A percentile compares a stretch with the other conserved stretches of the same genome.
These are phyloP conservation scores for Conopomorpha cramerella DNA, from an alignment of 1,140 invertebrate species.

Conservation along the genomic window DNA sequence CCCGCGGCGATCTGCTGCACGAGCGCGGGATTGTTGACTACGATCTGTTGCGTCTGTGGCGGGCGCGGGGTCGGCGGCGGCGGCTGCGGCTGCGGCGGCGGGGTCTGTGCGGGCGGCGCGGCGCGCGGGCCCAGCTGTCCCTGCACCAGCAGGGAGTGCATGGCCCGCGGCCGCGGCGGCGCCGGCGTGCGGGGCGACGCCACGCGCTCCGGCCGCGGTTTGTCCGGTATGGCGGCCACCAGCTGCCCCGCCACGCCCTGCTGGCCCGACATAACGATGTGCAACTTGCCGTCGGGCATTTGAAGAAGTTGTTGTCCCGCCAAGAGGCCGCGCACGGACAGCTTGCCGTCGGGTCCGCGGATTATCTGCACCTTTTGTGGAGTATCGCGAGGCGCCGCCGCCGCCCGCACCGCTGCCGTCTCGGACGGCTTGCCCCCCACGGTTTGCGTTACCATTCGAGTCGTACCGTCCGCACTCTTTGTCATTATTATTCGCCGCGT, in stretches of 20 bases:
- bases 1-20: conserved; percentile 78
- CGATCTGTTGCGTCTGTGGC: conserved; percentile 64
- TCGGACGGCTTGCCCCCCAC: conserved; percentile 24
- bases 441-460: conserved; percentile 70
- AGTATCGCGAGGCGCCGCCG: conserved; percentile 50
- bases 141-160: conserved; percentile 42
- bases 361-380: conserved; percentile 88
- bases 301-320: conserved; percentile 93
- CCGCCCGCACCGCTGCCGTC: conserved; percentile 15
- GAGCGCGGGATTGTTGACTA: conserved; percentile 74
- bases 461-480: conserved; percentile 78
- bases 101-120: conserved; percentile 3
- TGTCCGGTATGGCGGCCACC: conserved; percentile 16
- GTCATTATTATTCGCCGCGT: conserved; percentile 80
- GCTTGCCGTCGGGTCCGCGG: conserved; percentile 85
- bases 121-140: conserved; percentile 22
- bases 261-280: conserved; percentile 69
- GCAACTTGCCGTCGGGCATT: conserved; percentile 91
- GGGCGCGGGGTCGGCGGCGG: conserved; percentile 24
- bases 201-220: conserved; percentile 10
- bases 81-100: neutral
- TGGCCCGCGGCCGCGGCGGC: conserved; percentile 15
- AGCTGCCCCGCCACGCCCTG: conserved; percentile 34
- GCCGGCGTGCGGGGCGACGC: conserved; percentile 2
- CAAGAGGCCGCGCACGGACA: conserved; percentile 88